Base-by-base conservation (phyloP, 2,113 vertebrate species). In the Ictalurus furcatus region DNA sequence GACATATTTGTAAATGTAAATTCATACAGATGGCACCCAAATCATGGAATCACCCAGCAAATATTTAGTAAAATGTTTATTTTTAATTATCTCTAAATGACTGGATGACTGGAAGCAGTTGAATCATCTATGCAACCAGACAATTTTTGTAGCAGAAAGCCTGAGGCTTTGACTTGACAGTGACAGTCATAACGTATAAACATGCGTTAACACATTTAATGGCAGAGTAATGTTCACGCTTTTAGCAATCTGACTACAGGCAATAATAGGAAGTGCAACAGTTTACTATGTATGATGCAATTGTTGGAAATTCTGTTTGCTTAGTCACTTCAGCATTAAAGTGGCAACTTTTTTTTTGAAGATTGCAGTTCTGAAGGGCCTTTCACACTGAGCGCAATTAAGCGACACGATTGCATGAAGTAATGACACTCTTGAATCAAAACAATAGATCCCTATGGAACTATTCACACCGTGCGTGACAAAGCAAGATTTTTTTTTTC, bases 241-340 rank as follows among this genome's bases (percentile, higher is more conserved):
- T 74, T 73, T 58, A 74, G 67, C 52, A 76, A 14, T 58, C 37
- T 86, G 85, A 7, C 48, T 52, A 37, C 11, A 58, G 67, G n/a
- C 19, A 13, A 74, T 73, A 23, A 69, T 58, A n/a, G n/a, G 65
- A 78, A 78, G 74, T 48, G 25, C 44, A 52, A 79, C 76, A 79
- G 48, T 79, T 54, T n/a, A 54, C 44, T n/a, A 79, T 28, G 25
- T 79, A 28, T 79, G 44, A 79, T n/a, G 76, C 76, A 79, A 79
- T 52, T 28, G 25, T 17, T 54, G 25, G 76, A 79, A 79, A 79
- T 54, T 17, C 40, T 76, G 40, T 25, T 5, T 48, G 40, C 73
- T 4, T 44, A 23, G 4, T 79, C 44, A 79, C 13, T 1, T 52
- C 40, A 34, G 76, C 44, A 16, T 52, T 54, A 44, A 76, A 76